Evolutionary conservation across 2,113 vertebrate genomes (phyloP).

Genomic region (Heterocephalus glaber): DNA sequence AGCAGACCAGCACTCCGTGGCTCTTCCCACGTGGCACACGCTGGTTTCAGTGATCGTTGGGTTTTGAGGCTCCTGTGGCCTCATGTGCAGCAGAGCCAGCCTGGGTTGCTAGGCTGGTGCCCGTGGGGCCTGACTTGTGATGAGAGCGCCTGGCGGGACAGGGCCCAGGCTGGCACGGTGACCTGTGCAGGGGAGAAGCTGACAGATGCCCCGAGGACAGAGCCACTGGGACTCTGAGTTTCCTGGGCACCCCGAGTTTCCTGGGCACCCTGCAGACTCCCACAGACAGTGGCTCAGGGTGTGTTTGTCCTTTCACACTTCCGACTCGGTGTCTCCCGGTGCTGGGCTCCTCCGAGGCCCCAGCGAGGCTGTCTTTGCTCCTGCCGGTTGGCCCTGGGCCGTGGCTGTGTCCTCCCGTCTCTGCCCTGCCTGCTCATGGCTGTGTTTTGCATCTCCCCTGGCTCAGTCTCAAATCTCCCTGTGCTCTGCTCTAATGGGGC

Average conservation of each 20-base stretch:
- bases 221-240: no score
- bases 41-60: background rate
- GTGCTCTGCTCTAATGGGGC: background rate
- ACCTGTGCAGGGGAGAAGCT: background rate
- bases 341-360: background rate
- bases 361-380: no score
- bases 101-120: background rate
- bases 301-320: background rate
- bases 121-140: background rate
- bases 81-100: background rate
- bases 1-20: background rate
- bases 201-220: no score
- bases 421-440: fast-evolving
- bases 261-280: background rate
- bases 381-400: background rate
- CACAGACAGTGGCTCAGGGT: background rate
- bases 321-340: no score
- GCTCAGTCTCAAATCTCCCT: background rate
- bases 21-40: background rate
- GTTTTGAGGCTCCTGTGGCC: background rate
- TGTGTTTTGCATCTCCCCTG: fast-evolving
- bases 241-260: background rate
- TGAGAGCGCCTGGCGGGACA: background rate
- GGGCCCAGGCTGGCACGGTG: background rate
- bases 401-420: fast-evolving